Evolutionary conservation across 2,888 invertebrate species (phyloP).

Genomic region (Branchellion lobata): DNA sequence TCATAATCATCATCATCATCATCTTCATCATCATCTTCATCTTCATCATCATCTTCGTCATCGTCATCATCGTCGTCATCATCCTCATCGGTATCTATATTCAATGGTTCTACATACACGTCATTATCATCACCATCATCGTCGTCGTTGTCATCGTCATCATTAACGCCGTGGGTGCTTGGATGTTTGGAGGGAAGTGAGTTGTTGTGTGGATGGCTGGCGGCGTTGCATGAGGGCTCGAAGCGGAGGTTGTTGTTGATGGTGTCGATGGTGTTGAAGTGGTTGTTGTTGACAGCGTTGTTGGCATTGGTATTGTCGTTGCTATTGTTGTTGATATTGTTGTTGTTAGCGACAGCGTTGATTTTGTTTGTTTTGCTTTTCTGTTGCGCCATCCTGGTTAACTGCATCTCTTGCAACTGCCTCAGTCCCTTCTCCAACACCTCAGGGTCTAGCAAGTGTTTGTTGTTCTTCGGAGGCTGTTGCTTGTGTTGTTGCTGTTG

Average conservation of each 20-base stretch:
- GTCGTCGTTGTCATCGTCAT: slow-evolving; percentile 13
- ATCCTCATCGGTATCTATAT: not conserved
- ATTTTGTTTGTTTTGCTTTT: not conserved
- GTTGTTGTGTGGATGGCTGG: not conserved
- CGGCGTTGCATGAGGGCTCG: slow-evolving; percentile 13
- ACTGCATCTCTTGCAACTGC: slow-evolving; percentile 34
- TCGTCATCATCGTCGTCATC: slow-evolving; percentile 34
- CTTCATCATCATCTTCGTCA: slow-evolving; percentile 4
- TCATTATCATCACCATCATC: slow-evolving; percentile 16
- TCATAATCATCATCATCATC: not conserved
- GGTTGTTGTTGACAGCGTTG: not conserved
- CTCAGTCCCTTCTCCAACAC: slow-evolving; percentile 39
- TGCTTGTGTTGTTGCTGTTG: slow-evolving; percentile 34
- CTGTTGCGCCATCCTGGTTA: slow-evolving; percentile 20
- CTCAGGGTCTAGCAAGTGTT: slow-evolving; percentile 21
- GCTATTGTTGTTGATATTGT: not conserved
- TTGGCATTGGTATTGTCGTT: not conserved
- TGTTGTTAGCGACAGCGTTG: not conserved
- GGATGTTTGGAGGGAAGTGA: not conserved
- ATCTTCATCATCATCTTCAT: not conserved
- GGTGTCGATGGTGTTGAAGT: slow-evolving; percentile 17
- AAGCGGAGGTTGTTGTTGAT: slow-evolving; percentile 15
- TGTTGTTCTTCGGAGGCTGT: not conserved
- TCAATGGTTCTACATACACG: not conserved
- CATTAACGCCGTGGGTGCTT: not conserved